Percentiles rank a stretch among this genome's conserved stretches.
Conservation (phyloP, 2,888 invertebrate genomes). For the Prosopocoilus inquinatus region DNA sequence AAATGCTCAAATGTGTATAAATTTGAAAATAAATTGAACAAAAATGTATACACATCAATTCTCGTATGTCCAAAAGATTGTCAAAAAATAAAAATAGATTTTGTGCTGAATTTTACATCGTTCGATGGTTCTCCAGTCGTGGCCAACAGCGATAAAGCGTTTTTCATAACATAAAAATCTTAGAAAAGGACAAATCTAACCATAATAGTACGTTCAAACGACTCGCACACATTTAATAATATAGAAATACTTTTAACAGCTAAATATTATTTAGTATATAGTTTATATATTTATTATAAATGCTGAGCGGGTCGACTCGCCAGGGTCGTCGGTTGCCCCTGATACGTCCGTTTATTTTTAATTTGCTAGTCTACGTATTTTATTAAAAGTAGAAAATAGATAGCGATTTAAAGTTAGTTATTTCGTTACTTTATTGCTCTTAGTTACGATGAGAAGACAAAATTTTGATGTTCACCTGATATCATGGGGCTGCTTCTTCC, state of each 20-base stretch:
- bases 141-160: constrained; percentile 46
- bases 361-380: constrained; percentile 36
- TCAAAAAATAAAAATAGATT: neutral
- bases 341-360: constrained; percentile 36
- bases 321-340: constrained; percentile 49
- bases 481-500: constrained; percentile 30
- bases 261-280: constrained; percentile 41
- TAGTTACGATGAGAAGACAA: constrained; percentile 51
- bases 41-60: neutral
- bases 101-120: constrained; percentile 35
- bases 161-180: constrained; percentile 39
- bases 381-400: constrained; percentile 47
- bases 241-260: constrained; percentile 50
- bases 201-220: constrained; percentile 42
- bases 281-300: constrained; percentile 41
- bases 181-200: constrained; percentile 44
- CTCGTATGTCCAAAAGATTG: neutral
- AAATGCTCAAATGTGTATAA: constrained; percentile 1
- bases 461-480: constrained; percentile 41
- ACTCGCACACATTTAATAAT: constrained; percentile 43
- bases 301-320: constrained; percentile 51
- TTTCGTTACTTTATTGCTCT: constrained; percentile 53
- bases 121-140: constrained; percentile 36
- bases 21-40: neutral
- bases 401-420: constrained; percentile 43